Evolutionary conservation across 1,140 invertebrate species (phyloP).

Genomic region (Lucilia sericata): DNA sequence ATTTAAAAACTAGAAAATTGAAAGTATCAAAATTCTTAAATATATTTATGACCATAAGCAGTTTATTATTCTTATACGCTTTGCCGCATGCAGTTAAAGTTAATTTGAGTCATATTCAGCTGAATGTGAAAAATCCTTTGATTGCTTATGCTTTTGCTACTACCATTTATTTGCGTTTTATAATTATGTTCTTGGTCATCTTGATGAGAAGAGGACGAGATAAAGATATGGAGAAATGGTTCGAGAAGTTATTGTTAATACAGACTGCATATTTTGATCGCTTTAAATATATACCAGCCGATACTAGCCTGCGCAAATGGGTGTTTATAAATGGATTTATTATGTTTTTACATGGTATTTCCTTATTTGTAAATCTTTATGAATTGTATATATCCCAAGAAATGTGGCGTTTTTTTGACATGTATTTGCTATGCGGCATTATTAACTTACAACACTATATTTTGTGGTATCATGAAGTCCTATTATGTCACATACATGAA

Average conservation of each 20-base stretch:
- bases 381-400: neutral
- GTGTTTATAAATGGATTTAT: neutral
- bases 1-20: neutral
- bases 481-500: neutral
- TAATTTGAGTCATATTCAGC: neutral
- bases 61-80: neutral
- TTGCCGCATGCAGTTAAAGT: neutral
- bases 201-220: neutral
- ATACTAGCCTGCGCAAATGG: neutral
- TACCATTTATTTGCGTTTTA: neutral
- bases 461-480: neutral
- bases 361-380: neutral
- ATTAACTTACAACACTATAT: neutral
- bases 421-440: neutral
- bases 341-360: neutral
- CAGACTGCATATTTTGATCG: slow-evolving; percentile 14
- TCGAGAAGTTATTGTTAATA: neutral
- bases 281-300: neutral
- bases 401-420: neutral
- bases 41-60: neutral
- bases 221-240: neutral
- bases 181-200: neutral
- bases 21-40: neutral
- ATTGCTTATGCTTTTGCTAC: neutral
- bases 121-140: slow-evolving; percentile 1